Conservation (phyloP, 2,797 vertebrate species). For the Microctenopoma steveboyesi region DNA sequence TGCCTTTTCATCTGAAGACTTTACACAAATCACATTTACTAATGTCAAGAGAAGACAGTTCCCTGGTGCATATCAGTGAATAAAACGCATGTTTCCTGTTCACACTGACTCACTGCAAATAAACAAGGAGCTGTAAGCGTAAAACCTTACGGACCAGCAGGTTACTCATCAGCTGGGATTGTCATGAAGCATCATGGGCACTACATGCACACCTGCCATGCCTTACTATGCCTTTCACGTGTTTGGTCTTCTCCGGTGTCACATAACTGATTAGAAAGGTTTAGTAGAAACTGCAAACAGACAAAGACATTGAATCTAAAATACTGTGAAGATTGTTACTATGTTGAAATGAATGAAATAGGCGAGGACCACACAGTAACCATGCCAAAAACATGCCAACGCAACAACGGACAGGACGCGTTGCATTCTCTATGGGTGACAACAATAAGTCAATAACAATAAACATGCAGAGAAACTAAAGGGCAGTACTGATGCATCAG, state of each 20-base stretch:
- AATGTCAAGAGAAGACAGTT: background rate
- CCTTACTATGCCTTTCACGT: constrained; percentile 5
- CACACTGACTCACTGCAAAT: background rate
- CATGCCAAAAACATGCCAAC: background rate
- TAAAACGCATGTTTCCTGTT: background rate
- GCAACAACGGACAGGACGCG: background rate
- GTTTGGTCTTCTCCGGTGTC: background rate
- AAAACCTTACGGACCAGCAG: background rate
- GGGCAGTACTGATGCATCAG: background rate
- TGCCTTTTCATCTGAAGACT: background rate
- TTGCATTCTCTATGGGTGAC: too few species aligned
- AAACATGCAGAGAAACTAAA: background rate
- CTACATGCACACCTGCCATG: constrained; percentile 14
- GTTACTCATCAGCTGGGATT: constrained; percentile 6
- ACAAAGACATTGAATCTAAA: background rate
- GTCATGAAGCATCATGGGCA: constrained; percentile 15
- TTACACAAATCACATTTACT: constrained; percentile 22
- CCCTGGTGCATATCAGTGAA: background rate
- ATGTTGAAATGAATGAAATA: background rate
- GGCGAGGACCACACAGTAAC: background rate
- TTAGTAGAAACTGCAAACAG: background rate
- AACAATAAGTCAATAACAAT: background rate
- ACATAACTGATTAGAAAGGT: background rate
- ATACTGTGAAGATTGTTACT: background rate
- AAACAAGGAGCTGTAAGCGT: constrained; percentile 19